Evolutionary conservation across 1,140 invertebrate species (phyloP).

Genomic region (Matsumurasca onukii): DNA sequence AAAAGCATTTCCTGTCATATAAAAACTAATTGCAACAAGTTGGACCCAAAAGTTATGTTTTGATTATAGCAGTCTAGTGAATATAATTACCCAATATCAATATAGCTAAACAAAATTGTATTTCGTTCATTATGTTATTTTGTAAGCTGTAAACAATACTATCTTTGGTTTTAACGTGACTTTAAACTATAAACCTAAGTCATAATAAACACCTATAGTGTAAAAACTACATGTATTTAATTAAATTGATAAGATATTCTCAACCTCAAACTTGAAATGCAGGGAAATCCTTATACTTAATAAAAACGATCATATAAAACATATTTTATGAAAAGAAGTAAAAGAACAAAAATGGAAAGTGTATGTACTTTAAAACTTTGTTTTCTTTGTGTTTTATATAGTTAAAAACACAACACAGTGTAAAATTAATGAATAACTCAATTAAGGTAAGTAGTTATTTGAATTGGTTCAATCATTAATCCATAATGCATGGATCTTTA

Average conservation of each 20-base stretch:
- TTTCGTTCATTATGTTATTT: not conserved
- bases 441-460: too few species aligned
- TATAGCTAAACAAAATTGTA: not conserved
- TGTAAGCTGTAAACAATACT: not conserved
- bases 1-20: not conserved
- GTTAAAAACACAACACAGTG: too few species aligned
- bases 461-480: too few species aligned
- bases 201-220: not conserved
- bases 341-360: not conserved
- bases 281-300: too few species aligned
- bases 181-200: not conserved
- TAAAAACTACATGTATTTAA: too few species aligned
- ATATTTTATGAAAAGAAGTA: not conserved
- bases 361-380: too few species aligned
- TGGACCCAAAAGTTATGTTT: conserved; percentile 20
- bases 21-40: conserved; percentile 16
- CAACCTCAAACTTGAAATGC: too few species aligned
- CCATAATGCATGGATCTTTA: too few species aligned
- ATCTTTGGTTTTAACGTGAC: not conserved
- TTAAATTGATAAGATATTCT: too few species aligned
- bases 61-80: not conserved
- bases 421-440: too few species aligned
- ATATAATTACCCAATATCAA: not conserved
- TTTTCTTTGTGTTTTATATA: too few species aligned
- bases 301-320: not conserved